phyloP scores from a whole-genome alignment of 2,888 invertebrate species.

The Ichneumoninae sp. region DNA sequence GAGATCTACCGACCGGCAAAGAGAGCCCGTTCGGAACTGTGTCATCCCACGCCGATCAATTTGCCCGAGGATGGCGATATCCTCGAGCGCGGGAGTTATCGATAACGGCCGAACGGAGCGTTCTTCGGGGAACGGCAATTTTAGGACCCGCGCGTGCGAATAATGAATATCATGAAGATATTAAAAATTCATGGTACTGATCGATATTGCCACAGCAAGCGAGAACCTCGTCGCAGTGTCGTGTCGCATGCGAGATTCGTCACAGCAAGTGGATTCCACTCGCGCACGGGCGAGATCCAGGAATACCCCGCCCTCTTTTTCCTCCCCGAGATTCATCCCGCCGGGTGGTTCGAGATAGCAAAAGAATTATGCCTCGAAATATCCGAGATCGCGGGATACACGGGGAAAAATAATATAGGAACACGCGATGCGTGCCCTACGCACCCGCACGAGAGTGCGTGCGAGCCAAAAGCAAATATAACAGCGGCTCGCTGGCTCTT shows the following conservation, averaged over 20 bases:
- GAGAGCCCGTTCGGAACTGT: conserved; percentile 14
- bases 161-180: conserved; percentile 1
- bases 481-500: conserved; percentile 9
- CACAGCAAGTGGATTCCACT: neutral
- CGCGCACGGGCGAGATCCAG: neutral
- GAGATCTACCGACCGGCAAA: neutral
- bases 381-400: neutral
- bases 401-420: conserved; percentile 8
- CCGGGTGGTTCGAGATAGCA: neutral
- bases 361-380: neutral
- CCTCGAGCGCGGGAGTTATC: neutral
- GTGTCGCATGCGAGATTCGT: neutral
- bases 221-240: neutral
- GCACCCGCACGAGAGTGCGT: conserved; percentile 59
- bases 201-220: conserved; percentile 4
- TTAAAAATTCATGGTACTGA: neutral
- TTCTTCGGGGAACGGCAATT: neutral
- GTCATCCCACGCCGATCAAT: conserved; percentile 34
- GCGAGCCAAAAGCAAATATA: conserved; percentile 48
- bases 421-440: conserved; percentile 66
- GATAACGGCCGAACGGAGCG: neutral
- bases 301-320: neutral
- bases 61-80: neutral
- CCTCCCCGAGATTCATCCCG: neutral
- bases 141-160: neutral